Base-by-base conservation (phyloP, 2,888 invertebrate genomes). In the Gnatocerus cornutus region DNA sequence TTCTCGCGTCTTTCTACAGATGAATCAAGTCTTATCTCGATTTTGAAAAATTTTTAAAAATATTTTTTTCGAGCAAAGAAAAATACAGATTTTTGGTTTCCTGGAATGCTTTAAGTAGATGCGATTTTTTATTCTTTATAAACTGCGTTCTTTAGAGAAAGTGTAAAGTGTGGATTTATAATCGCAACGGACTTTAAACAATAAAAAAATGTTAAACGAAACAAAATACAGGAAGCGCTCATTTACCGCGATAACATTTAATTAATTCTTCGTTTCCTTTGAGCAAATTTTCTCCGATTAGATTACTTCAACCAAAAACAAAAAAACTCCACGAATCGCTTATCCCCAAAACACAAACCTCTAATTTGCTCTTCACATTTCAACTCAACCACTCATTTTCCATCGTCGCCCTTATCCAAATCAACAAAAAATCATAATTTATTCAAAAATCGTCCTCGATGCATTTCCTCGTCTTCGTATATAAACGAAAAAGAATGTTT, bases 361-460 rank as follows among this genome's bases (percentile, higher is more conserved):
- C 29, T 29, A 13, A 43, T 63, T 63, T 21, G 30, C 12, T 13
- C 8, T 14, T 16, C 46, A 13, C 3, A 46, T 14, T 8, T 8
- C 30, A 43, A 21, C 21, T 21, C 4, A 21, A 21, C 21, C 21
- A 21, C 21, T 21, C 4, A 21, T 21, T 21, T 21, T 21, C 1
- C 21, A 3, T 21, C 21, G 21, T 21, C 21, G 21, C 4, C 4
- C 33, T 52, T 63, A 63, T 63, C 52, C 8, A 10, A 50, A 21
- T 48, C 37, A 21, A 21, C 53, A 14, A 41, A 43, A 56, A 48
- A 48, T 58, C 62, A 50, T 62, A 50, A 62, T 37, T 65, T 33
- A 65, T 65, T 46, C 65, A 56, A 56, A 46, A 33, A 30, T 27
- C 39, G 65, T 7, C 65, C 65, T 56, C 33, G 14, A 65, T 65